Percentiles rank a stretch among this genome's conserved stretches.
phyloP scores from a whole-genome alignment of 2,113 vertebrate species.

The Bambusicola thoracicus region DNA sequence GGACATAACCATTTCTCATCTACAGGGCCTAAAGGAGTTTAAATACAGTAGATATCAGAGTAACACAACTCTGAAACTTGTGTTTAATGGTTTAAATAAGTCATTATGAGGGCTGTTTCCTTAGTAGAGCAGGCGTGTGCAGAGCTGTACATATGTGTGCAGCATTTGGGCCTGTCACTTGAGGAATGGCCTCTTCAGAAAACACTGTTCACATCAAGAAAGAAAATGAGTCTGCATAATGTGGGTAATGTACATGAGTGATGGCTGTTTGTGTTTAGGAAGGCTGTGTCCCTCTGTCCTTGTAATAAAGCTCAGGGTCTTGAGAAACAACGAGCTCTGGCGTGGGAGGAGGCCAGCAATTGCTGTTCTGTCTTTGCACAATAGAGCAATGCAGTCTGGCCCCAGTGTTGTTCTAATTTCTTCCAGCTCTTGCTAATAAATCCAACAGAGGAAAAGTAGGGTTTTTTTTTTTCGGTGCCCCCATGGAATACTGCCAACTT shows the following conservation, averaged over 20 bases:
- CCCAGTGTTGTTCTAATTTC: not conserved
- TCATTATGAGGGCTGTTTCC: not conserved
- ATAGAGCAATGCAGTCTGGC: not conserved
- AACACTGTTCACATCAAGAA: not conserved
- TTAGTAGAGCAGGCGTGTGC: not conserved
- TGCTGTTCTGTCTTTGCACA: not conserved
- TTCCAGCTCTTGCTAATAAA: constrained; percentile 4
- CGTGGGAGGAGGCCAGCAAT: not conserved
- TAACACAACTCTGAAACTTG: not conserved
- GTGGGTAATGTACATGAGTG: not conserved
- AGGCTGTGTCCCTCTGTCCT: not conserved
- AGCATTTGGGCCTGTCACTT: not conserved
- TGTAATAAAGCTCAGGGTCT: constrained; percentile 4
- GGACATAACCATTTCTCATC: not conserved
- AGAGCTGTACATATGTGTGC: not conserved
- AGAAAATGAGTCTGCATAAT: not conserved
- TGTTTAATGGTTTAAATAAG: not conserved
- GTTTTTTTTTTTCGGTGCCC: accelerated
- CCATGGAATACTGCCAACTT: accelerated
- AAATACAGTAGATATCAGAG: not conserved
- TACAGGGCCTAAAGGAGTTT: not conserved
- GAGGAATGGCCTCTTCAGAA: not conserved
- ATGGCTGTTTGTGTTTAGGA: not conserved
- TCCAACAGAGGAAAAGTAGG: not conserved
- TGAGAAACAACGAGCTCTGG: not conserved